Evolutionary conservation across 2,888 invertebrate genomes (phyloP), one percentile per base, ranked within the genome.

Genomic region (Drosophila kanekoi): DNA sequence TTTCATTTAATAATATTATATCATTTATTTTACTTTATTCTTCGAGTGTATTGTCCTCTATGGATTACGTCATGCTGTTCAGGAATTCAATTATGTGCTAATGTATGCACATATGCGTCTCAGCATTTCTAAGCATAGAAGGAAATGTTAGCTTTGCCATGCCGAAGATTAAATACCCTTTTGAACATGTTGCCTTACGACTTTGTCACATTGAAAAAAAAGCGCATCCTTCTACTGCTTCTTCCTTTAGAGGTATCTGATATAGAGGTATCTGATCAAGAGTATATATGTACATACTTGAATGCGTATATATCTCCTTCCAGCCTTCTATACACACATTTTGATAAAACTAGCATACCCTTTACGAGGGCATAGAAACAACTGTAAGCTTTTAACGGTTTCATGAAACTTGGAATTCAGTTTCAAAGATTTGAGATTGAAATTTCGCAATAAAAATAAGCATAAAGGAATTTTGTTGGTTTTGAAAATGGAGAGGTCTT

Each of bases 331-430:
- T 8, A 28, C 28, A 28, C 8, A 28, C 0, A 28, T 8, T 0
- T 8, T 28, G 28, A 8, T 8, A 0, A 28, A 28, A 8, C 0
- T 2, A 28, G 2, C 23, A 28, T 28, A 8, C 2, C 8, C 28
- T 8, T 28, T 28, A 2, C 28, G 2, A 28, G 8, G 2, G 28
- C 13, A 49, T 16, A 11, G 10, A 33, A 49, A 41, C 0, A 20
- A 68, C 38, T 33, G 23, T 38, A 14, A 32, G 11, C 4, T 20
- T n/a, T 3, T 59, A 68, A 59, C 68, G 59, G 41, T 1, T 20
- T n/a, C 6, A 10, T 18, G 11, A 28, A 33, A 9, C 16, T 10
- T 38, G 6, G 11, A 23, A 3, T 16, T 4, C 11, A 3, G 32
- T 13, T 43, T 11, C 0, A 13, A 20, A 48, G 4, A 23, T 2